Evolutionary conservation across 2,113 vertebrate genomes (phyloP).

Genomic region (Pardalotus punctatus): DNA sequence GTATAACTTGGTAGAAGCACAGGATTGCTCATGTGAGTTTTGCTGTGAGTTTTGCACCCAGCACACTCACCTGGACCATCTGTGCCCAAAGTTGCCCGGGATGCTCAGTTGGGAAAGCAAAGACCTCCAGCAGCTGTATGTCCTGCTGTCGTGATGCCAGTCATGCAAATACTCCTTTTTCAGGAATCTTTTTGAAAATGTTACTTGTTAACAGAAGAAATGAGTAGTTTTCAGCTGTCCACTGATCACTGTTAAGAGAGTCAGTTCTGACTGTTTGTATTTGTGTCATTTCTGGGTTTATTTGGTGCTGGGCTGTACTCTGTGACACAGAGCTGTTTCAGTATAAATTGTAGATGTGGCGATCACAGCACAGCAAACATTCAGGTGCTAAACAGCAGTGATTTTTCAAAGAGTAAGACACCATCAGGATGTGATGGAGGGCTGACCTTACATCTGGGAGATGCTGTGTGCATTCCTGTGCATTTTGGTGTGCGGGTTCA

Average conservation of each 20-base stretch:
- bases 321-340: background rate
- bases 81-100: background rate
- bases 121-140: background rate
- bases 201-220: conserved; percentile 23
- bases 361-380: background rate
- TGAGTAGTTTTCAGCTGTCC: background rate
- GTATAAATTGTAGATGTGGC: background rate
- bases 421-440: background rate
- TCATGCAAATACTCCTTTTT: background rate
- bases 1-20: conserved; percentile 3
- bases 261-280: background rate
- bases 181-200: conserved; percentile 13
- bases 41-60: background rate
- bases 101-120: background rate
- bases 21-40: background rate
- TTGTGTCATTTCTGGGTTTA: background rate
- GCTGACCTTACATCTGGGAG: background rate
- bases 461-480: background rate
- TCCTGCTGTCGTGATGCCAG: conserved; percentile 28
- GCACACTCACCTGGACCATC: background rate
- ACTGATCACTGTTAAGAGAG: background rate
- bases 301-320: background rate
- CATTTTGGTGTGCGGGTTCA: background rate
- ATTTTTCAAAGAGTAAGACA: background rate
- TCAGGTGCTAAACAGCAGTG: background rate